Percentiles rank a stretch among this genome's conserved stretches.
Conservation (phyloP, 2,113 vertebrate genomes). For the Salvelinus alpinus region DNA sequence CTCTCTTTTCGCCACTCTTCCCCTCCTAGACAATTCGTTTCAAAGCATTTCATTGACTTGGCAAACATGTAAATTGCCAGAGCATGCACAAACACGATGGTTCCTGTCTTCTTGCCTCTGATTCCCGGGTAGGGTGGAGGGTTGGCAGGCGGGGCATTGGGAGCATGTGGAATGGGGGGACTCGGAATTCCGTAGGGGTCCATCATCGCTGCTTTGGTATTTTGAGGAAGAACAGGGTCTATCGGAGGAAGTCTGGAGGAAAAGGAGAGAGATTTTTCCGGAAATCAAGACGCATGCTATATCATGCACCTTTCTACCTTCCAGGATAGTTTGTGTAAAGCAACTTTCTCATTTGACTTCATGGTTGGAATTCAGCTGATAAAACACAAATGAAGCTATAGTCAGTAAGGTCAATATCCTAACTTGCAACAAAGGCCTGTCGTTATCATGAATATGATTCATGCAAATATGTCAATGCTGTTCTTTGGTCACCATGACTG, state of each 20-base stretch:
- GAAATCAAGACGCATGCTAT: neutral
- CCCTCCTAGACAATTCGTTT: neutral
- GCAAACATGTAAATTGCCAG: neutral
- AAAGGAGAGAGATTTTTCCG: neutral
- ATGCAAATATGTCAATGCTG: neutral
- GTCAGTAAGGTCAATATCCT: neutral
- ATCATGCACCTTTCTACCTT: neutral
- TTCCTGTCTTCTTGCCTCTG: constrained; percentile 52
- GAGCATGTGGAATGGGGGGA: constrained; percentile 58
- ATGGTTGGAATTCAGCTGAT: neutral
- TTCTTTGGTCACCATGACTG: neutral
- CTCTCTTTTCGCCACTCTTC: constrained; percentile 22
- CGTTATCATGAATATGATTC: neutral
- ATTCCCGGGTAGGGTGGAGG: constrained; percentile 70
- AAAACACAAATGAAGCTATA: no score
- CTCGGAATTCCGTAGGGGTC: constrained; percentile 57
- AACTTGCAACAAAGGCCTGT: neutral
- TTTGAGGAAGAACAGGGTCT: constrained; percentile 11
- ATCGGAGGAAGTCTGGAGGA: constrained; percentile 27
- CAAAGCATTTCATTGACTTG: neutral
- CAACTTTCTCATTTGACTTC: neutral
- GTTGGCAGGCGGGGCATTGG: constrained; percentile 56
- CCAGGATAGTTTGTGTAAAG: neutral
- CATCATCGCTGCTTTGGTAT: constrained; percentile 34
- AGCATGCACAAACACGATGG: neutral